Conservation (phyloP, 1,140 invertebrate genomes). For the Parapsyche elsis region DNA sequence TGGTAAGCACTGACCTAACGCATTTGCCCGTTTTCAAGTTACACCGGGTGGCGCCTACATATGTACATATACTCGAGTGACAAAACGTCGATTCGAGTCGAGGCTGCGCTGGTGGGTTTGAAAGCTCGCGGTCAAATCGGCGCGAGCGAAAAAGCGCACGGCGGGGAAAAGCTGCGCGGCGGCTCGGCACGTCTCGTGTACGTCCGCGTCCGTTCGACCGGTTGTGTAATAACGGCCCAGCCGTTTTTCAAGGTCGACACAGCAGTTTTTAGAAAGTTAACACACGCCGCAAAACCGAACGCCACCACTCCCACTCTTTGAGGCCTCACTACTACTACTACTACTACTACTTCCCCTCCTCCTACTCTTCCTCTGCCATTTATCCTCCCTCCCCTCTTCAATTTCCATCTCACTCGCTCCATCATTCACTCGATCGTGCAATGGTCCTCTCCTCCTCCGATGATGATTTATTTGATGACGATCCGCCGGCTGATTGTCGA, state of each 20-base stretch:
- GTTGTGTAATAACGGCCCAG: constrained; percentile 64
- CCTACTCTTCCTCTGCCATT: not conserved
- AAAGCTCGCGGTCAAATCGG: no score
- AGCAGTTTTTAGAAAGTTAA: constrained; percentile 69
- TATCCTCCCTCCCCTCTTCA: not conserved
- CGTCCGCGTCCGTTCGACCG: constrained; percentile 58
- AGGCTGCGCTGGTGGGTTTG: no score
- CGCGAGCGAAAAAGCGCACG: not conserved
- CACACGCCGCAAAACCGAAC: constrained; percentile 54
- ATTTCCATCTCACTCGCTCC: not conserved
- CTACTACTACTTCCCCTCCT: not conserved
- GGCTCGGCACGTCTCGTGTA: constrained; percentile 45
- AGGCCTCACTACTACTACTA: not conserved
- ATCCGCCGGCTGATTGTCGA: not conserved
- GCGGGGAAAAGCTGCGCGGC: not conserved
- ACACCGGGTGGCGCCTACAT: no score
- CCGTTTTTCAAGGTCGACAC: constrained; percentile 69
- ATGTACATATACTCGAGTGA: no score
- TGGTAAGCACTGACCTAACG: no score
- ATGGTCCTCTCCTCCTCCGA: not conserved
- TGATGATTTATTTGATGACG: not conserved
- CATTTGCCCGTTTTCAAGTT: no score
- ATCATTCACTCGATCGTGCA: not conserved
- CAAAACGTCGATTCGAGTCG: no score
- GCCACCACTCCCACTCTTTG: not conserved